Conservation (phyloP, 2,797 vertebrate genomes). For the Parotocinclus haroldoi region DNA sequence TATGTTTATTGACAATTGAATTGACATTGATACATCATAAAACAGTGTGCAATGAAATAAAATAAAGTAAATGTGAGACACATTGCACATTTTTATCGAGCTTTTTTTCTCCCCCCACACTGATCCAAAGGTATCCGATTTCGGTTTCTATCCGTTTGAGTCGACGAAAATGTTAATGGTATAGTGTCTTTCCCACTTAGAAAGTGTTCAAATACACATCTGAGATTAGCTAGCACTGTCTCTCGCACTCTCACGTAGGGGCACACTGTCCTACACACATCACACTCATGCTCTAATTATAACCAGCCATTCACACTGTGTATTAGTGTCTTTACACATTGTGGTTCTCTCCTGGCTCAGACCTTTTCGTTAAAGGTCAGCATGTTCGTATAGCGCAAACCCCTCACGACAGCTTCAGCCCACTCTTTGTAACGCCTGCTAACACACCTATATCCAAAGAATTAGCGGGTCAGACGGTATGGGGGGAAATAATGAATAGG, state of each 20-base stretch:
- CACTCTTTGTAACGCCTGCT: background rate
- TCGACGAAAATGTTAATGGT: too few relatives aligned
- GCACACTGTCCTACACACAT: conserved; percentile 10
- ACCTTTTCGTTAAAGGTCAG: conserved; percentile 42
- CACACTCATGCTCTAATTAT: conserved; percentile 40
- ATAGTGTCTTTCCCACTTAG: background rate
- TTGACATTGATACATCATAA: too few relatives aligned
- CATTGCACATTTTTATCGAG: too few relatives aligned
- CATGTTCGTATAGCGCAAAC: conserved; percentile 4
- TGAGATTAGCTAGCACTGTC: background rate
- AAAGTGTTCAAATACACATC: conserved; percentile 26
- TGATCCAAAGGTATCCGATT: too few relatives aligned
- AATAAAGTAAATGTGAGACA: too few relatives aligned
- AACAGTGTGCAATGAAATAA: too few relatives aligned
- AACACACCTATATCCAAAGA: conserved; percentile 8
- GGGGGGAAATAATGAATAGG: background rate
- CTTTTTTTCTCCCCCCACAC: too few relatives aligned
- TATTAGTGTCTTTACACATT: conserved; percentile 38
- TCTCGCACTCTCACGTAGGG: background rate
- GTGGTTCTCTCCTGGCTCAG: conserved; percentile 19
- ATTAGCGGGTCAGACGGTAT: background rate
- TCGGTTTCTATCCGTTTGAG: too few relatives aligned
- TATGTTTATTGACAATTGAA: too few relatives aligned
- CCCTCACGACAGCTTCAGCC: conserved; percentile 18
- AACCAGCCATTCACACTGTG: conserved; percentile 31